These are phyloP conservation scores for Meleagris gallopavo DNA, from an alignment of 2,113 vertebrate species.

Conservation along the genomic window DNA sequence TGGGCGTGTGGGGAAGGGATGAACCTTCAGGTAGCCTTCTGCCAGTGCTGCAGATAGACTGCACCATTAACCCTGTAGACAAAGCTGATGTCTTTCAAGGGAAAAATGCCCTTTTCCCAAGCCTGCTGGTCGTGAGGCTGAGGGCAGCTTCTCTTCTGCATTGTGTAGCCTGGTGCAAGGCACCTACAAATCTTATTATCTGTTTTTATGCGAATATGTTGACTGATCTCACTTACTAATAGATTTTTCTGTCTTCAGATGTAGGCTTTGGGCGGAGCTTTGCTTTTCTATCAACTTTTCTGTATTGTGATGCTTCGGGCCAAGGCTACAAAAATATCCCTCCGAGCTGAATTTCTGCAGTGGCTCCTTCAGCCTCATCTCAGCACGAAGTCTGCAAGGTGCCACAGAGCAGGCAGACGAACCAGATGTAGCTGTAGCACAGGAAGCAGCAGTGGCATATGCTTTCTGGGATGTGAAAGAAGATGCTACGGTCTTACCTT, in stretches of 20 bases:
- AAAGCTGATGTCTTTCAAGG: constrained; percentile 25
- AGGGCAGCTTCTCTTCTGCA: not conserved
- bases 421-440: not conserved
- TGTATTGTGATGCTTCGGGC: not conserved
- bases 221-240: not conserved
- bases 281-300: not conserved
- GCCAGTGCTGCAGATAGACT: constrained; percentile 44
- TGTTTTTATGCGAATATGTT: not conserved
- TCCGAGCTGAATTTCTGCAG: not conserved
- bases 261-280: not conserved
- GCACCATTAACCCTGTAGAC: constrained; percentile 34
- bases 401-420: not conserved
- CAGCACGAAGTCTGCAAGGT: not conserved
- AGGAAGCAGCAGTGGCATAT: not conserved
- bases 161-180: rapidly evolving
- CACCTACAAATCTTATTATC: rapidly evolving
- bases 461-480: not conserved
- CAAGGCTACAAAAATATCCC: not conserved
- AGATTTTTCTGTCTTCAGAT: not conserved
- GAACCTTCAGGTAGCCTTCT: not conserved
- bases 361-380: not conserved
- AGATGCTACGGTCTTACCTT: not conserved
- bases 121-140: not conserved
- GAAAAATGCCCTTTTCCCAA: not conserved
- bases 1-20: not conserved